Conservation (phyloP, 2,797 vertebrate species). For the Lepilemur septentrionalis region DNA sequence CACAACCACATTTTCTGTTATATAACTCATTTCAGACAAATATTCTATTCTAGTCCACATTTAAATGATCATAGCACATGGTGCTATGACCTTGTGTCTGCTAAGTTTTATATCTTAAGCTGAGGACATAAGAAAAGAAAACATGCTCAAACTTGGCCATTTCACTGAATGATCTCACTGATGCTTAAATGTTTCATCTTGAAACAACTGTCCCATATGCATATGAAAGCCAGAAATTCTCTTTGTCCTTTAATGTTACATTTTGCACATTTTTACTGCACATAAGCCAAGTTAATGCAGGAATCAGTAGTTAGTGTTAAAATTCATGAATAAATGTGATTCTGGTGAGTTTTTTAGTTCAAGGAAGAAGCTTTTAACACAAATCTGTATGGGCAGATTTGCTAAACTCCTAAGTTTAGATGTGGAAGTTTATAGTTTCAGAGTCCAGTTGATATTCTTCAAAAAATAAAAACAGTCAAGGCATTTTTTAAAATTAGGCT, state of each 20-base stretch:
- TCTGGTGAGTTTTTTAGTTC: background rate
- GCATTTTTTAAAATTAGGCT: background rate
- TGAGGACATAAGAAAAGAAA: background rate
- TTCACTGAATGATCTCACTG: background rate
- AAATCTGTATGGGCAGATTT: background rate
- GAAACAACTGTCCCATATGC: background rate
- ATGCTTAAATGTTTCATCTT: background rate
- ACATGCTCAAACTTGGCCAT: background rate
- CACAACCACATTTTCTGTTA: background rate
- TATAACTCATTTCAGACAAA: background rate
- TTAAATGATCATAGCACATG: background rate
- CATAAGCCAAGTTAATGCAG: conserved; percentile 4
- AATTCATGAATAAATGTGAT: conserved; percentile 3
- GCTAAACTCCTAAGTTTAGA: conserved; percentile 12
- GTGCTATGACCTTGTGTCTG: background rate
- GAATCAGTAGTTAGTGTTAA: conserved; percentile 2
- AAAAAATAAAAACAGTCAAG: background rate
- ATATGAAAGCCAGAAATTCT: background rate
- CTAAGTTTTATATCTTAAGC: background rate
- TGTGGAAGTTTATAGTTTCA: background rate
- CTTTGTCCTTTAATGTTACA: background rate
- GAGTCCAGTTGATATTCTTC: background rate
- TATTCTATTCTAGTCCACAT: background rate
- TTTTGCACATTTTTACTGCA: background rate
- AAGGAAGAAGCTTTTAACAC: background rate